Evolutionary conservation across 2,113 vertebrate species (phyloP), one percentile per base, ranked within the genome.

Genomic region (Syngnathus floridae): DNA sequence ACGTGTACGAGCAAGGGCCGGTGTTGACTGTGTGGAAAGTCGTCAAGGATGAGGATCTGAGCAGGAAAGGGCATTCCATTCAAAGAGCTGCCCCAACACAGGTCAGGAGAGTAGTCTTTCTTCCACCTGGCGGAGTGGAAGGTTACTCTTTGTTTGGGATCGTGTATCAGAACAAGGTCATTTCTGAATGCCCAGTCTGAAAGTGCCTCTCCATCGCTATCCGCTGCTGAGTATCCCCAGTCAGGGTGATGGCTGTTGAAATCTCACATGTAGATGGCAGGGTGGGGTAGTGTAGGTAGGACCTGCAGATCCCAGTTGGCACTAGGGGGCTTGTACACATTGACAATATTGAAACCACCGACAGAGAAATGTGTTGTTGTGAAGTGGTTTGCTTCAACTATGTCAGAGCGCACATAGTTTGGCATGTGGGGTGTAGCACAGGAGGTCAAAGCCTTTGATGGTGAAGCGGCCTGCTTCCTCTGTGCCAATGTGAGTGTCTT

Each of bases 261-360:
- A 9, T 56, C 54, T 22, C 21, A 3, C 26, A 56, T 26, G 14
- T 56, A 45, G 43, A 45, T 45, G 49, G 49, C 49, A 52, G 14
- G 49, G 19, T 52, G 17, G 49, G 49, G 49, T 52, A 52, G 13
- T 31, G 26, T 31, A 3, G 26, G 26, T 31, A 31, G 26, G 17
- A 52, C 49, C 13, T 56, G 21, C 54, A 31, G 22, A 56, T 56
- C 54, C 54, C 54, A 56, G 54, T 56, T 56, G 54, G 54, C 21
- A 56, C 54, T 56, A 31, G 11, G 54, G 7, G 11, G 54, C 22
- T 22, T 22, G 22, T 22, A 22, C 22, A 22, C 22, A 22, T 22
- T 22, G 22, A 22, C 22, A 22, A 22, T 22, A 22, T 8, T 31
- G 26, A 22, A 13, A 55, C 22, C 22, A 22, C 22, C 22, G 1